Evolutionary conservation across 2,888 invertebrate species (phyloP).

Genomic region (Camptogramma bilineatum): DNA sequence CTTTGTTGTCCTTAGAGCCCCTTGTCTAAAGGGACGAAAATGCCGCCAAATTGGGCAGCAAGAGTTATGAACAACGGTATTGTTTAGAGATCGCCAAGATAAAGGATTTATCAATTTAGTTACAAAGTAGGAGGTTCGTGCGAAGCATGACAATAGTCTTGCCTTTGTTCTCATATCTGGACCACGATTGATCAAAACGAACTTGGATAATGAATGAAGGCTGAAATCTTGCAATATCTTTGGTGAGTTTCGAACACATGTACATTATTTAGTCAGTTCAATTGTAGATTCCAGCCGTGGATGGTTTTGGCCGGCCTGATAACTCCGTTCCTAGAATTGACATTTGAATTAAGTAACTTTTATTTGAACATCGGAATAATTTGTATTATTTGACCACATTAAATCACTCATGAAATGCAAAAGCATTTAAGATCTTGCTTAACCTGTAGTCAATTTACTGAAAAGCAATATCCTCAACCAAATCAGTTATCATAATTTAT

Average conservation of each 20-base stretch:
- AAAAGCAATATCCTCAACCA: not conserved
- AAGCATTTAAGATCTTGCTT: not conserved
- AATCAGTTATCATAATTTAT: constrained; percentile 1
- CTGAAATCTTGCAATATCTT: not conserved
- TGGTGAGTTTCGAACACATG: not conserved
- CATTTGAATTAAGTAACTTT: no score
- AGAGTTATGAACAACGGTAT: constrained; percentile 45
- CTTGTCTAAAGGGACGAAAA: constrained; percentile 55
- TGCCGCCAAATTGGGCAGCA: constrained; percentile 45
- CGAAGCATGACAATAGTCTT: constrained; percentile 21
- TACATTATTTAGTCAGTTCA: not conserved
- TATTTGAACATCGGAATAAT: not conserved
- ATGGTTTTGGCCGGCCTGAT: not conserved
- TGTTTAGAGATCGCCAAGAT: constrained; percentile 42
- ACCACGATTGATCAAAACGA: constrained; percentile 18
- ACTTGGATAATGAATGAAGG: constrained; percentile 1
- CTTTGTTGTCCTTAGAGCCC: not conserved
- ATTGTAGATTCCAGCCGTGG: not conserved
- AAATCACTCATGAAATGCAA: not conserved
- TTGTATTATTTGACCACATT: not conserved
- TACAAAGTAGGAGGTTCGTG: constrained; percentile 23
- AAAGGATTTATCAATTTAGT: constrained; percentile 37
- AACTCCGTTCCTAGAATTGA: not conserved
- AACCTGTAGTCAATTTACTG: not conserved
- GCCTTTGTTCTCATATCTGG: constrained; percentile 13